phyloP scores from a whole-genome alignment of 2,888 invertebrate species.

The Timandra comae region DNA sequence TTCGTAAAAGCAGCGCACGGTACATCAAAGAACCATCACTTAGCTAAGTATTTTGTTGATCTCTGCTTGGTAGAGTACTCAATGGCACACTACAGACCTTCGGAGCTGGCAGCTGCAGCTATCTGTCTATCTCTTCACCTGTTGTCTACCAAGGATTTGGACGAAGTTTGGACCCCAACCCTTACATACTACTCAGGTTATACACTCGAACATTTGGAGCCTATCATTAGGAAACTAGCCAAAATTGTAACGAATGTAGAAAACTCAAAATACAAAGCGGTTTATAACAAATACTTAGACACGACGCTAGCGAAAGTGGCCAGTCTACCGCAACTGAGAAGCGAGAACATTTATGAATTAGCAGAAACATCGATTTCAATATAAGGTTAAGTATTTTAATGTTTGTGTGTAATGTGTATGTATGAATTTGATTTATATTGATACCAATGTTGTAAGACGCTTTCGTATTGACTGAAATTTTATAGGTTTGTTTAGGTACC shows the following conservation, averaged over 20 bases:
- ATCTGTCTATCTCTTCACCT: constrained; percentile 81
- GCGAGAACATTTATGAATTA: constrained; percentile 47
- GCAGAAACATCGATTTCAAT: constrained; percentile 32
- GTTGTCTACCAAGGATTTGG: constrained; percentile 67
- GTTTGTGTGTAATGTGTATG: constrained; percentile 13
- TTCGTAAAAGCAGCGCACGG: constrained; percentile 79
- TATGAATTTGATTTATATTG: constrained; percentile 9
- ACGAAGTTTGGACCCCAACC: constrained; percentile 83
- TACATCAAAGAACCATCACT: constrained; percentile 79
- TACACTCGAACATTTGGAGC: constrained; percentile 79
- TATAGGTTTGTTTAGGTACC: constrained; percentile 49
- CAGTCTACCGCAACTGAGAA: constrained; percentile 77
- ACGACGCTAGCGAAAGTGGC: constrained; percentile 80
- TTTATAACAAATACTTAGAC: constrained; percentile 80
- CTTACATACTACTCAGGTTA: constrained; percentile 87
- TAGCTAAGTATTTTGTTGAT: constrained; percentile 95
- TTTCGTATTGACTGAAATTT: constrained; percentile 42
- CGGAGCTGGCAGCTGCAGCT: constrained; percentile 88
- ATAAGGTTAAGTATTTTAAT: constrained; percentile 9
- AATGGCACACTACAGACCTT: constrained; percentile 87
- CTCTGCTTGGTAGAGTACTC: constrained; percentile 87
- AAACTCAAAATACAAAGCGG: constrained; percentile 82
- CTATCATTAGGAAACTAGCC: constrained; percentile 83
- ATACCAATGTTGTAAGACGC: constrained; percentile 16
- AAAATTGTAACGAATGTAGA: constrained; percentile 81